A percentile compares a stretch with the other conserved stretches of the same genome.
Evolutionary conservation across 2,797 vertebrate species (phyloP).

Genomic region (Hydrocynus forskahlii): DNA sequence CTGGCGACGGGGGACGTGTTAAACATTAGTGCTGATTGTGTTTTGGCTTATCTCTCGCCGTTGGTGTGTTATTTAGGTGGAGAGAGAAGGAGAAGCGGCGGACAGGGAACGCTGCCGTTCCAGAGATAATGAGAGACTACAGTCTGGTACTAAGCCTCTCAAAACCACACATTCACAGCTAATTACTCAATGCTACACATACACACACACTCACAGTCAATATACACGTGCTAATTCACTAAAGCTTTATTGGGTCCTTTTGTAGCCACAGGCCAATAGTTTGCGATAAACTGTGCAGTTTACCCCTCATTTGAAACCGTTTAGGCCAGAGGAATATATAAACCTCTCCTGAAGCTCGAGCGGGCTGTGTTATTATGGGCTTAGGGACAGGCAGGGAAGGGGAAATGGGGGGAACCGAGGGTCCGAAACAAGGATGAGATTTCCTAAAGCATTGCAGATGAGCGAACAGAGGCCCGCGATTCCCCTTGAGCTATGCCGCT

Average conservation of each 20-base stretch:
- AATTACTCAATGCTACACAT: constrained; percentile 39
- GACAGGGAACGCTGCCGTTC: constrained; percentile 44
- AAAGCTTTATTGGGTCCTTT: constrained; percentile 46
- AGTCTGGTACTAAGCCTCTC: constrained; percentile 49
- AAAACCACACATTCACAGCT: constrained; percentile 58
- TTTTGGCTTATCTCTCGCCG: constrained; percentile 48
- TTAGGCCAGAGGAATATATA: constrained; percentile 17
- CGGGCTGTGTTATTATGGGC: neutral
- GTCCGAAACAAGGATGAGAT: constrained; percentile 34
- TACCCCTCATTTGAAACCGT: constrained; percentile 32
- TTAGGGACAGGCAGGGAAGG: constrained; percentile 26
- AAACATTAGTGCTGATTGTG: constrained; percentile 30
- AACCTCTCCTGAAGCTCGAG: constrained; percentile 18
- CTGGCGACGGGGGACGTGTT: constrained; percentile 35
- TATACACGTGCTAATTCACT: constrained; percentile 43
- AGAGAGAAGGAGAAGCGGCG: constrained; percentile 29
- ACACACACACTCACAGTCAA: constrained; percentile 36
- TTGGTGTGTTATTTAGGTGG: constrained; percentile 45
- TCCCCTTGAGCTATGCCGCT: constrained; percentile 45
- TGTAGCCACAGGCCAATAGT: constrained; percentile 41
- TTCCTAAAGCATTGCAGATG: constrained; percentile 41
- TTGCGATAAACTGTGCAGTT: constrained; percentile 52
- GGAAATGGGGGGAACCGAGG: constrained; percentile 14
- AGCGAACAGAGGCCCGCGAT: constrained; percentile 40
- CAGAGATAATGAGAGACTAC: constrained; percentile 55